Base-by-base conservation (phyloP, 2,113 vertebrate species). In the Suncus etruscus region DNA sequence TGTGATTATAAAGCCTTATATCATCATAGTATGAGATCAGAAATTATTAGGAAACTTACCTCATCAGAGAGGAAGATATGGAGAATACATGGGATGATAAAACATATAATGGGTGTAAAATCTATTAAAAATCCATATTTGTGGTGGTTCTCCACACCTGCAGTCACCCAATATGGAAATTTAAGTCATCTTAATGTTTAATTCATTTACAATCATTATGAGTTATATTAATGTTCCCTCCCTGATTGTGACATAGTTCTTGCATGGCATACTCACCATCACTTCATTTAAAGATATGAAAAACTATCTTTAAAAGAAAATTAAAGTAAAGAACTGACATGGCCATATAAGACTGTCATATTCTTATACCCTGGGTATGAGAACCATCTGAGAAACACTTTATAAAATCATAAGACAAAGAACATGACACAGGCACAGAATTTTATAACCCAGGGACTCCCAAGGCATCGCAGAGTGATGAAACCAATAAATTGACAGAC, bases 331-430 rank as follows among this genome's bases (percentile, higher is more conserved):
- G 18, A 50, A 68, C 11, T 58, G 10, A 78, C 14, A 25, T 6
- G 6, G 1, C 18, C 50, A 73, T 63, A 24, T 82, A 39, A 68
- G 22, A 58, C 4, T 31, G 61, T 29, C 65, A 45, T 68, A 29
- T 27, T 61, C 32, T 12, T 74, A 24, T 22, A 39, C 10, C 11
- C 25, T 90, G 74, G 92, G 39, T 39, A 39, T 39, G 39, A 39
- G 39, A 39, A 24, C 12, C 6, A 47, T 24, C 14, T 31, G 72
- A 74, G 61, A 87, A 31, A 69, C 29, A 70, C n/a, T n/a, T 73
- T 18, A 79, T 75, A 58, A 66, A 74, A 65, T 74, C 66, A 39
- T 24, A 88, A 92, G 76, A 84, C 39, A 74, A 89, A 45, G 50
- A 82, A 32, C 14, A 50, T n/a, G 5, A 4, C 54, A 5, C 10